Evolutionary conservation across 2,797 vertebrate genomes (phyloP).

Genomic region (Tolypeutes matacus): DNA sequence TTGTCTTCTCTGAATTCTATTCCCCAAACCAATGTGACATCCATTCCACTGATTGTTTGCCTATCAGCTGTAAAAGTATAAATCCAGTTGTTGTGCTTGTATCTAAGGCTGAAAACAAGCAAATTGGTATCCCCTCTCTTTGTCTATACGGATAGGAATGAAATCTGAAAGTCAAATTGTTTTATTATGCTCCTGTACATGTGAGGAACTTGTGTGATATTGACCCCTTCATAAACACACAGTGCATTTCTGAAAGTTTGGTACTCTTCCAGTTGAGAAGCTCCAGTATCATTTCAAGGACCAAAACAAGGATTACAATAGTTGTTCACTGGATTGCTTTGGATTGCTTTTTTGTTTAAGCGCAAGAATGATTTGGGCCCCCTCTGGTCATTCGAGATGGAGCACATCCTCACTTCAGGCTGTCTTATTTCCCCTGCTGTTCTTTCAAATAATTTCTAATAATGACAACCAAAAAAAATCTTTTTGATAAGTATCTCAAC

Average conservation of each 20-base stretch:
- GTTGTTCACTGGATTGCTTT: slow-evolving; percentile 60
- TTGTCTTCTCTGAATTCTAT: slow-evolving; percentile 43
- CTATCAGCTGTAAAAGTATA: slow-evolving; percentile 52
- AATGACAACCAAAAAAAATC: slow-evolving; percentile 13
- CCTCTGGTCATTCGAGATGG: slow-evolving; percentile 58
- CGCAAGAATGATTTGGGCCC: background rate
- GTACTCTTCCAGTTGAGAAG: slow-evolving; percentile 60
- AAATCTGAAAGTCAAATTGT: slow-evolving; percentile 69
- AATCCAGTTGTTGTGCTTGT: slow-evolving; percentile 23
- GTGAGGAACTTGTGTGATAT: slow-evolving; percentile 72
- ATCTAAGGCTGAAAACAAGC: slow-evolving; percentile 57
- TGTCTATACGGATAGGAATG: slow-evolving; percentile 37
- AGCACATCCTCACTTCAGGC: slow-evolving; percentile 54
- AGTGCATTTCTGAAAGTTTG: slow-evolving; percentile 77
- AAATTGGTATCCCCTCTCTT: background rate
- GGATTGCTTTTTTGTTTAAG: slow-evolving; percentile 58
- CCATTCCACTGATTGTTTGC: slow-evolving; percentile 18
- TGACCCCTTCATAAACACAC: slow-evolving; percentile 69
- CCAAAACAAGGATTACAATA: slow-evolving; percentile 51
- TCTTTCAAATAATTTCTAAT: slow-evolving; percentile 68
- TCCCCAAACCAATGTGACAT: slow-evolving; percentile 4
- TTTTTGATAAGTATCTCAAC: slow-evolving; percentile 47
- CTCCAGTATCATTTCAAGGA: slow-evolving; percentile 52
- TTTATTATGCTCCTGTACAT: slow-evolving; percentile 67
- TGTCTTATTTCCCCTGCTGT: slow-evolving; percentile 69